These are phyloP conservation scores for Mechanitis mazaeus DNA, from an alignment of 2,888 invertebrate genomes.

Conservation along the genomic window DNA sequence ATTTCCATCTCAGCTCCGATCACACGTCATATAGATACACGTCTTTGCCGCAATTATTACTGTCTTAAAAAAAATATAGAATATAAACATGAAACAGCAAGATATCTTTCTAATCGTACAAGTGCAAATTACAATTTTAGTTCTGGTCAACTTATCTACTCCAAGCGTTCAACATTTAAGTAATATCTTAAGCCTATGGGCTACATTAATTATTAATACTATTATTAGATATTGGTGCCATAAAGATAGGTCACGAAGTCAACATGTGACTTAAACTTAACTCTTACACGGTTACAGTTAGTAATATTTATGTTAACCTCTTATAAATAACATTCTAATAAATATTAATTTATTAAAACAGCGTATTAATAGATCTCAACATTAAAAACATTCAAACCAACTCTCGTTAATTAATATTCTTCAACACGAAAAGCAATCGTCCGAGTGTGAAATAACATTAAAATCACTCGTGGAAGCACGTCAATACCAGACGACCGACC, in stretches of 20 bases:
- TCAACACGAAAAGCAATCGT: not conserved
- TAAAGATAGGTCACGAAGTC: slow-evolving; percentile 29
- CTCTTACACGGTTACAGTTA: slow-evolving; percentile 17
- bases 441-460: slow-evolving; percentile 2
- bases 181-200: slow-evolving; percentile 12
- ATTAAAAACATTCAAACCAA: slow-evolving; percentile 10
- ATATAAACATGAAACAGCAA: not conserved
- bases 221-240: slow-evolving; percentile 31
- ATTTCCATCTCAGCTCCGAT: no score
- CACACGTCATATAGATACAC: no score
- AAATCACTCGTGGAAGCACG: slow-evolving; percentile 60
- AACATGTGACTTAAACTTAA: slow-evolving; percentile 23
- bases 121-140: slow-evolving; percentile 11
- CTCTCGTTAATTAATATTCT: slow-evolving; percentile 7
- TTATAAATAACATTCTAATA: slow-evolving; percentile 17
- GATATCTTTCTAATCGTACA: not conserved
- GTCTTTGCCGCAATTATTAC: no score
- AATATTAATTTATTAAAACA: slow-evolving; percentile 21
- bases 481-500: slow-evolving; percentile 43
- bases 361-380: slow-evolving; percentile 11
- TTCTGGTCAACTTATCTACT: slow-evolving; percentile 9
- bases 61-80: no score
- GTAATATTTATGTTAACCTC: slow-evolving; percentile 15
- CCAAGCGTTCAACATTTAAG: slow-evolving; percentile 16
- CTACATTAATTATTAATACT: slow-evolving; percentile 14